Evolutionary conservation across 2,113 vertebrate genomes (phyloP), one percentile per base, ranked within the genome.

Genomic region (Alectura lathami): DNA sequence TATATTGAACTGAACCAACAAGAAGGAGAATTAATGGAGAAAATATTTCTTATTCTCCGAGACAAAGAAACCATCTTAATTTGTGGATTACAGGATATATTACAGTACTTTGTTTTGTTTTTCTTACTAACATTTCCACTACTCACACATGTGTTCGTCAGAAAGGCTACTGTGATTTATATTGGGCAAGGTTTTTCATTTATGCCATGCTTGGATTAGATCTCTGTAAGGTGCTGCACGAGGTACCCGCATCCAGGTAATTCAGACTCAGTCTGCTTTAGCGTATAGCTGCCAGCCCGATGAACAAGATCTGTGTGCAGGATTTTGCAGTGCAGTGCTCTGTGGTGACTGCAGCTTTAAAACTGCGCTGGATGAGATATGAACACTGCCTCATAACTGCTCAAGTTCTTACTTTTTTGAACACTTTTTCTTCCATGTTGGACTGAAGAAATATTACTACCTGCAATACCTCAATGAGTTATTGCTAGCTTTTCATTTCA

Each of bases 61-160:
- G 29, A 69, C 83, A 79, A 94, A 27, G 40, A 81, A 29, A 26
- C 5, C 16, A 57, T 83, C 60, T 93, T 47, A 16, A 91, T 34
- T 76, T 92, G 38, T 76, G 64, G 66, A 83, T 56, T 79, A 47
- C 13, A 86, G 74, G 50, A 51, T 68, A 66, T 53, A 45, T 73
- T 70, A 73, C 54, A 57, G 13, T 57, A n/a, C 32, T 51, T 72
- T 9, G 13, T 53, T 51, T 30, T 34, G 50, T 38, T 38, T 38
- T 50, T 40, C 48, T 38, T 29, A 30, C 27, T 32, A 66, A 66
- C 62, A 75, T 83, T 50, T 13, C n/a, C 27, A 45, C n/a, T 64
- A 11, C 17, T 34, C 48, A 47, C 8, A 13, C 6, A 7, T 29
- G 11, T 2, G 32, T 17, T 82, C 83, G 54, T 66, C 82, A 80